Percentiles rank a stretch among this genome's conserved stretches.
Conservation (phyloP, 2,797 vertebrate species). For the Notamacropus eugenii region DNA sequence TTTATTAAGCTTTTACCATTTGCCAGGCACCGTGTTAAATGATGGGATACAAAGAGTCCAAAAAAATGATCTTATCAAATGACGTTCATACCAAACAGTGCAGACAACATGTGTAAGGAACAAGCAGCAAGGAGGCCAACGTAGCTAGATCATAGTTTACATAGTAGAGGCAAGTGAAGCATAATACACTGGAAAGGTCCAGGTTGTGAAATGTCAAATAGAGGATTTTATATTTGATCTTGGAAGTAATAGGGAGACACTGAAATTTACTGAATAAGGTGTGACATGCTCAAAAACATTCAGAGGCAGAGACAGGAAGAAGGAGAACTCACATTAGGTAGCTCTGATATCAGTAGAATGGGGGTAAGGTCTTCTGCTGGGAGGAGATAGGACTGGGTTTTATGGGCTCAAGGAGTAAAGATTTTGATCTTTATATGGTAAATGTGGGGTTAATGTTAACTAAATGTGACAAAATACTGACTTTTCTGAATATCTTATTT, state of each 20-base stretch:
- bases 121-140: neutral
- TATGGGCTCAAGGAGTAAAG: neutral
- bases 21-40: neutral
- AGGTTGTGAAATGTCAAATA: neutral
- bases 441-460: neutral
- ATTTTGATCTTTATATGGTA: neutral
- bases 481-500: neutral
- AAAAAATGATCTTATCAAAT: neutral
- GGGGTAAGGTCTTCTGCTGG: neutral
- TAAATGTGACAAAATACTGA: neutral
- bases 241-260: neutral
- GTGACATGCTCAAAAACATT: neutral
- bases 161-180: neutral
- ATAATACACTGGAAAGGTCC: neutral
- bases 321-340: neutral
- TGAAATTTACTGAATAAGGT: neutral
- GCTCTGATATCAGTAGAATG: neutral
- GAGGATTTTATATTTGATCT: neutral
- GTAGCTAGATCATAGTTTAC: neutral
- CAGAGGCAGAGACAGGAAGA: neutral
- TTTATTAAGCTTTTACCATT: neutral
- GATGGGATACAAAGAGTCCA: neutral
- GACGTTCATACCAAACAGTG: neutral
- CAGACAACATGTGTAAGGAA: neutral
- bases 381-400: rapidly evolving